Evolutionary conservation across 1,140 invertebrate species (phyloP), one percentile per base, ranked within the genome.

Genomic region (Platorchestia sp.): DNA sequence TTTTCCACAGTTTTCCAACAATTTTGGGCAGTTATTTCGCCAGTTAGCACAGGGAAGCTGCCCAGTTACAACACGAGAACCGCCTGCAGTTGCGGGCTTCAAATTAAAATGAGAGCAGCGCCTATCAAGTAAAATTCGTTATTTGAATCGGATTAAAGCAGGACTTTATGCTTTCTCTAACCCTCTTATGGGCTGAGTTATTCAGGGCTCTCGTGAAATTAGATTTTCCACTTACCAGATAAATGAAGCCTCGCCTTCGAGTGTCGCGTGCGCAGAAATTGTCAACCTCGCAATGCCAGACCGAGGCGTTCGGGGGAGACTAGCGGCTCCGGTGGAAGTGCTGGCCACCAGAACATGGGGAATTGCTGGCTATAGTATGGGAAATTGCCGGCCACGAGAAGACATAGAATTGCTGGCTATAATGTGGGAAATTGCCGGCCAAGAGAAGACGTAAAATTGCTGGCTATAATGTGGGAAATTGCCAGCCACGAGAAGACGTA

Each of bases 91-190:
- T 89, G 87, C 43, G 5, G n/a, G 36, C 27, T 16, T 41, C 43
- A 89, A 93, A 45, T n/a, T 45, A 45, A 45, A 93, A 93, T 93
- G 3, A 93, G 44, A 93, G 14, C 91, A 45, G 91, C 45, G 45
- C 3, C 45, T 14, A 93, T 93, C 43, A 47, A 93, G 41, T 93
- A 45, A 93, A 93, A 93, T 93, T 93, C 91, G 91, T 93, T 93
- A 93, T 93, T 93, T 93, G 36, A 93, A 93, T 93, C 91, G 91
- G 91, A 93, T 93, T 93, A 93, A 45, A 93, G 91, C 91, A 45
- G 36, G 43, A 93, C 91, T 93, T 93, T 93, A 93, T 93, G 91
- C 91, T 93, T 93, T 45, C 91, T 93, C 91, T 93, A 93, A 93
- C 91, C 91, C 91, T 45, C 91, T 93, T 93, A 93, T 40, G 91